Percentiles rank a stretch among this genome's conserved stretches.
Evolutionary conservation across 2,797 vertebrate genomes (phyloP).

Genomic region (Hylomyscus alleni): DNA sequence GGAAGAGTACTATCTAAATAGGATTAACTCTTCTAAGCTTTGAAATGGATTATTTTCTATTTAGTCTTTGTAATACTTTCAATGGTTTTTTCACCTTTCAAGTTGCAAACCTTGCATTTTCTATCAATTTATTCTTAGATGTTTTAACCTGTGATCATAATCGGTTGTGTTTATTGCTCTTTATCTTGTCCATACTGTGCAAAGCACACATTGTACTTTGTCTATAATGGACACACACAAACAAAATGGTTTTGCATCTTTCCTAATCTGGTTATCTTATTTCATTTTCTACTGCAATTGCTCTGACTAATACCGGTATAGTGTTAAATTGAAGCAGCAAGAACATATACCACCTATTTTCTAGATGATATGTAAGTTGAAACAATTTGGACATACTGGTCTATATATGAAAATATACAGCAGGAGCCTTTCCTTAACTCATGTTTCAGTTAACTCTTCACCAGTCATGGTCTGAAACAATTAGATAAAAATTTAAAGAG

Average conservation of each 20-base stretch:
- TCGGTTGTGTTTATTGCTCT: background rate
- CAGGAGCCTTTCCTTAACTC: background rate
- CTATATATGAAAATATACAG: background rate
- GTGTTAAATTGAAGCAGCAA: background rate
- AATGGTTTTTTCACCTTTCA: constrained; percentile 17
- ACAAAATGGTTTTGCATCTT: background rate
- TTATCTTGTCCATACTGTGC: background rate
- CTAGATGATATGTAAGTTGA: background rate
- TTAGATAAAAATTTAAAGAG: background rate
- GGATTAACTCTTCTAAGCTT: background rate
- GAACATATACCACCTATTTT: background rate
- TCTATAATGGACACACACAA: background rate
- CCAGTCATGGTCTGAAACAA: background rate
- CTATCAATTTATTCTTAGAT: constrained; percentile 42
- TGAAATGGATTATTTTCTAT: constrained; percentile 9
- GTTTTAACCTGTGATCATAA: background rate
- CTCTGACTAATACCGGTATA: background rate
- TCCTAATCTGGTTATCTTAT: constrained; percentile 2
- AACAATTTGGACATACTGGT: background rate
- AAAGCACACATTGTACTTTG: background rate
- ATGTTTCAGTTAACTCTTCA: background rate
- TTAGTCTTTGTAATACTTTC: constrained; percentile 3
- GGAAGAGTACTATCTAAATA: background rate
- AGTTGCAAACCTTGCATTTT: background rate
- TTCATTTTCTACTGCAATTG: constrained; percentile 41